Evolutionary conservation across 2,113 vertebrate genomes (phyloP), one percentile per base, ranked within the genome.

Genomic region (Hippopotamus amphibius): DNA sequence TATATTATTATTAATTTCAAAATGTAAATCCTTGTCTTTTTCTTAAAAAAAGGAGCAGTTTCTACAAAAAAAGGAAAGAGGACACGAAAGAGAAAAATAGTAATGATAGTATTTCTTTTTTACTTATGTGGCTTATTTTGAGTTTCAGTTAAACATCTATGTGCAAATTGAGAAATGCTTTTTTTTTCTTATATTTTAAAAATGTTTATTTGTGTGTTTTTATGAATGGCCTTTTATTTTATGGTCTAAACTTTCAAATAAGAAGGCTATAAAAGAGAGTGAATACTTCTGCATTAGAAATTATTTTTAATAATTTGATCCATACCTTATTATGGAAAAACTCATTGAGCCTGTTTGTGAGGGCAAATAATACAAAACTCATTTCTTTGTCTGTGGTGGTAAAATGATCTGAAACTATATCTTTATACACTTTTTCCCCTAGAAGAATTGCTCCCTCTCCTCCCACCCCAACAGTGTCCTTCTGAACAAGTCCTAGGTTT

Each of bases 1-100:
- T 91, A 43, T 94, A 50, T 91, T 95, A 72, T 95, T 93, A 26
- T 74, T 76, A 92, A 76, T 83, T 28, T 89, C 74, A 95, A 92
- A 96, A 81, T 86, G 7, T 30, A 91, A 96, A 41, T 85, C 12
- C 76, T 72, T 86, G n/a, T 69, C 16, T 82, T 82, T 93, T 95
- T 95, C 37, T 68, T 91, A 13, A 81, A 77, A 77, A 80, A 66
- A 87, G 33, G 43, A 89, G 5, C 28, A 72, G 46, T 92, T 93
- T 92, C 53, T 55, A 82, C 59, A 82, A 72, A 92, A 92, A 89
- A 94, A 4, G 57, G 69, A 72, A 91, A 90, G 16, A 93, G 57
- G 8, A 90, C 71, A 43, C 37, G 55, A 66, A 95, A 96, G 79
- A 59, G n/a, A 46, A 95, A 90, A 87, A 88, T 61, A 82, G 74